These are phyloP conservation scores for Andricus curvator DNA, from an alignment of 2,888 invertebrate genomes.

Conservation along the genomic window DNA sequence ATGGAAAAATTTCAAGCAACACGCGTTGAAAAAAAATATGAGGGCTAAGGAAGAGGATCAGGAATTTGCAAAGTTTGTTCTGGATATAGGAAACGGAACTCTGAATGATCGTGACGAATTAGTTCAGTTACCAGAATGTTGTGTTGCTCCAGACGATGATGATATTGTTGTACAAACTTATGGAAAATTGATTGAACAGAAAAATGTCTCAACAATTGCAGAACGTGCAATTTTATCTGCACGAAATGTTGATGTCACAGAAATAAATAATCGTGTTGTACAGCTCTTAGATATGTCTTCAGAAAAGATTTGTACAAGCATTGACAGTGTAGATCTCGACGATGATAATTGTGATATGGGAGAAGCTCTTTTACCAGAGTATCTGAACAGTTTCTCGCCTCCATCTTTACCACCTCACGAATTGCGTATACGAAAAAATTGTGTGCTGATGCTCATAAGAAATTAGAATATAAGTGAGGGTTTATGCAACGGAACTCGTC, in stretches of 20 bases:
- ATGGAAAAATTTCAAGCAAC: conserved; percentile 46
- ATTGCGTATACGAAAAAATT: conserved; percentile 49
- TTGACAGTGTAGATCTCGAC: conserved; percentile 42
- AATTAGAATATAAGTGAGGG: conserved; percentile 45
- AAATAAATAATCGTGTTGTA: conserved; percentile 52
- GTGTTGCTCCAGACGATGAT: conserved; percentile 41
- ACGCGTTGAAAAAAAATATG: conserved; percentile 47
- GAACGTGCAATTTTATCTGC: conserved; percentile 55
- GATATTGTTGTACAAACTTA: conserved; percentile 51
- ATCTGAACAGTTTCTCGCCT: conserved; percentile 46
- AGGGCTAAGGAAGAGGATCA: conserved; percentile 40
- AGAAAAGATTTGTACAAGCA: conserved; percentile 41
- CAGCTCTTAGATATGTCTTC: conserved; percentile 29
- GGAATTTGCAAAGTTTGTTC: conserved; percentile 48
- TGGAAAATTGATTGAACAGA: conserved; percentile 45
- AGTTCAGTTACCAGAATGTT: conserved; percentile 48
- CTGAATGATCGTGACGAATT: conserved; percentile 53
- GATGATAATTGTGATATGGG: conserved; percentile 29
- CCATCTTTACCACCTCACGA: conserved; percentile 51
- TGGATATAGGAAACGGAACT: conserved; percentile 52
- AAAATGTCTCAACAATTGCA: conserved; percentile 48
- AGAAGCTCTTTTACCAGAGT: conserved; percentile 42
- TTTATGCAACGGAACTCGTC: conserved; percentile 44
- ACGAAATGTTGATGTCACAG: conserved; percentile 56
- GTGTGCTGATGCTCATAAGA: conserved; percentile 54